Base-by-base conservation (phyloP, 2,888 invertebrate genomes). In the Hydraecia micacea region DNA sequence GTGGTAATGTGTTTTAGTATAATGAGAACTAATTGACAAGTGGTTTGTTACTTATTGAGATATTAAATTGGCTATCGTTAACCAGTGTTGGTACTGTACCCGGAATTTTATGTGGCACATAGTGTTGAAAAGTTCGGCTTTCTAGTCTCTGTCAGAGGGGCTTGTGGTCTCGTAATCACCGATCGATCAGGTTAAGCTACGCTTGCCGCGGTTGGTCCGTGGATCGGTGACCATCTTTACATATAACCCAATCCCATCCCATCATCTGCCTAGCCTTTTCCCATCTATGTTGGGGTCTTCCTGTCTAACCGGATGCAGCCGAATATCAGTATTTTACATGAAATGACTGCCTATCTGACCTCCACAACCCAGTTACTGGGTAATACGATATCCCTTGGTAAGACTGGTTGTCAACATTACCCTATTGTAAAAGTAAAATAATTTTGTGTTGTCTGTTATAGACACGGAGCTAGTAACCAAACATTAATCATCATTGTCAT, bases 11-110 rank as follows among this genome's bases (percentile, higher is more conserved):
- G 86, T 86, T 84, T 86, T 77, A 82, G 73, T 84, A 62, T 86
- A 84, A 84, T 84, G 71, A 82, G 83, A 60, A 65, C 77, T 84
- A 84, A 84, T 84, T 86, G 77, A 77, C 86, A 72, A 77, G 86
- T 66, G 39, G 77, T 72, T 84, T 74, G 73, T 81, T 81, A 39
- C 25, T 77, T 84, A 77, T 67, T 75, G n/a, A 69, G 60, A 62
- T 81, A 73, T 70, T 85, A 70, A 76, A 76, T 81, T 73, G 55
- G 42, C 36, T 73, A 52, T 72, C 46, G n/a, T 21, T 63, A n/a
- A 11, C 32, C 42, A 9, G 8, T 58, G 4, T 49, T 15, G 5
- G 18, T n/a, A 21, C 8, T 52, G 46, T 49, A 49, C 9, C 28
- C 0, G 15, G 39, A 75, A 2, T 15, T 49, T 39, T 18, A 32